Evolutionary conservation across 1,140 invertebrate species (phyloP).

Genomic region (Eriocheir sinensis): DNA sequence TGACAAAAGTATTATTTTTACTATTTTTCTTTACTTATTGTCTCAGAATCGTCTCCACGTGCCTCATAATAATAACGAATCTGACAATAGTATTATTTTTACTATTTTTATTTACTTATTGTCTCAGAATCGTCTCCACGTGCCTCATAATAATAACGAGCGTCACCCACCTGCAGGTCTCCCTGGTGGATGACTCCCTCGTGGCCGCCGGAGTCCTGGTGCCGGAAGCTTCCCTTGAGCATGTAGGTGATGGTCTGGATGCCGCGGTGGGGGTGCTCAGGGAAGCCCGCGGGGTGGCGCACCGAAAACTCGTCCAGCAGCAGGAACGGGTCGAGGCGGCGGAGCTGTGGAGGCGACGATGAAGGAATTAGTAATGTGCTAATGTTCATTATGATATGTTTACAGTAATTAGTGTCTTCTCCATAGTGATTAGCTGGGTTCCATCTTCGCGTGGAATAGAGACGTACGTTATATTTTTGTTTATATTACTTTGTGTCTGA

Average conservation of each 20-base stretch:
- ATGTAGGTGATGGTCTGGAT: constrained; percentile 84
- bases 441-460: neutral
- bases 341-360: constrained; percentile 79
- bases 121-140: too few species aligned
- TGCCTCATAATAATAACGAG: neutral
- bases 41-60: too few species aligned
- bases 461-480: neutral
- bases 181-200: too few species aligned
- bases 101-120: too few species aligned
- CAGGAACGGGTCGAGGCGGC: constrained; percentile 82
- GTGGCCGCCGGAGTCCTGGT: constrained; percentile 81
- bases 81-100: too few species aligned
- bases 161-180: constrained; percentile 45
- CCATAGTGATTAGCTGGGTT: neutral
- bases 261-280: constrained; percentile 83
- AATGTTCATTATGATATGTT: neutral
- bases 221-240: constrained; percentile 80
- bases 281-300: constrained; percentile 82
- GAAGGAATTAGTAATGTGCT: neutral
- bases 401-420: neutral
- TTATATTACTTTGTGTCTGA: neutral
- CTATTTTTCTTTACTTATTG: too few species aligned
- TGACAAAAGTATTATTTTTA: too few species aligned
- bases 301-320: constrained; percentile 83
- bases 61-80: neutral